Conservation (phyloP, 2,797 vertebrate species). For the Bovichtus variegatus region DNA sequence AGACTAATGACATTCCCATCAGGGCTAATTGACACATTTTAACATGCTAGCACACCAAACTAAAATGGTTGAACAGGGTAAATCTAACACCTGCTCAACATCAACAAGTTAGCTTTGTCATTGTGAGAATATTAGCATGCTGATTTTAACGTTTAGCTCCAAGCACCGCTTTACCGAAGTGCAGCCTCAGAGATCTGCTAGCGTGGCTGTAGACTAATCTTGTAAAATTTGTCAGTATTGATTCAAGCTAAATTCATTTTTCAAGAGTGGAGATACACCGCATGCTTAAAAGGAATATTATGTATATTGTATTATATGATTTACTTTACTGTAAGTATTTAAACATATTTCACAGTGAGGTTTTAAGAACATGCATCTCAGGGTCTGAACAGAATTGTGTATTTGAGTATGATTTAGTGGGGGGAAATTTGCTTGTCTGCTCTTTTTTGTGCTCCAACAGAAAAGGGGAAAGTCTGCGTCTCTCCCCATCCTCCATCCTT, state of each 20-base stretch:
- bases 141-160: not conserved
- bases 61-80: not conserved
- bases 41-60: constrained; percentile 1
- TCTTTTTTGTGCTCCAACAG: constrained; percentile 57
- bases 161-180: not conserved
- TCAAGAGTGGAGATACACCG: not conserved
- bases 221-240: no score
- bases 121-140: not conserved
- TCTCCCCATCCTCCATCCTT: constrained; percentile 76
- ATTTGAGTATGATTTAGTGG: constrained; percentile 30
- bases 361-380: constrained; percentile 15
- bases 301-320: not conserved
- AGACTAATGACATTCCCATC: not conserved
- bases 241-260: not conserved
- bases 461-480: constrained; percentile 49
- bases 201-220: not conserved
- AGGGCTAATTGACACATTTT: not conserved
- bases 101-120: not conserved
- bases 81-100: not conserved
- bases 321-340: not conserved
- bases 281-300: not conserved
- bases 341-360: not conserved
- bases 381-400: constrained; percentile 14
- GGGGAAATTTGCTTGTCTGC: constrained; percentile 44
- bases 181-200: not conserved